Evolutionary conservation across 2,113 vertebrate genomes (phyloP).

Genomic region (Petromus typicus): DNA sequence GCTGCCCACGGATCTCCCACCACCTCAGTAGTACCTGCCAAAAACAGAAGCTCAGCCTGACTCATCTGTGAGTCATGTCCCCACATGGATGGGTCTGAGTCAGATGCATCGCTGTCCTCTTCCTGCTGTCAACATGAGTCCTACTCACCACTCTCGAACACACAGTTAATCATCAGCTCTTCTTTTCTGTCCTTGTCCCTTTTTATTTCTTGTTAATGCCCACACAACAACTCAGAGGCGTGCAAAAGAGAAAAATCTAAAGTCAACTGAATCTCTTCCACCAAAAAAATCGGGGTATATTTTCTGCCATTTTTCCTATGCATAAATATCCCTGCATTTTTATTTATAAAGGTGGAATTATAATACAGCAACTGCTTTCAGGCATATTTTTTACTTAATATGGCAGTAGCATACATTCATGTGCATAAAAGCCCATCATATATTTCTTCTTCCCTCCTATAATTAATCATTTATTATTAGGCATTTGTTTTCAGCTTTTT

Average conservation of each 20-base stretch:
- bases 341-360: not conserved
- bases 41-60: constrained; percentile 30
- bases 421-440: not conserved
- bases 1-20: not conserved
- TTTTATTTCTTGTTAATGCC: constrained; percentile 46
- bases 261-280: not conserved
- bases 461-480: not conserved
- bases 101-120: not conserved
- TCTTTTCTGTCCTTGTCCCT: not conserved
- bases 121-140: constrained; percentile 16
- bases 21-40: not conserved
- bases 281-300: not conserved
- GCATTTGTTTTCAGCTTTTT: not conserved
- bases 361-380: not conserved
- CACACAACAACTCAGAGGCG: constrained; percentile 24
- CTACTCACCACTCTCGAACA: constrained; percentile 35
- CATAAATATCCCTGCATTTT: not conserved
- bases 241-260: not conserved
- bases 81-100: not conserved
- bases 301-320: not conserved
- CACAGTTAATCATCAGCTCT: not conserved
- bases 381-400: not conserved
- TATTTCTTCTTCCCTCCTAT: not conserved
- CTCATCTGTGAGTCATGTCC: constrained; percentile 34
- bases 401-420: not conserved